phyloP scores from a whole-genome alignment of 2,888 invertebrate species.

The Zhuqinia jingwanae region DNA sequence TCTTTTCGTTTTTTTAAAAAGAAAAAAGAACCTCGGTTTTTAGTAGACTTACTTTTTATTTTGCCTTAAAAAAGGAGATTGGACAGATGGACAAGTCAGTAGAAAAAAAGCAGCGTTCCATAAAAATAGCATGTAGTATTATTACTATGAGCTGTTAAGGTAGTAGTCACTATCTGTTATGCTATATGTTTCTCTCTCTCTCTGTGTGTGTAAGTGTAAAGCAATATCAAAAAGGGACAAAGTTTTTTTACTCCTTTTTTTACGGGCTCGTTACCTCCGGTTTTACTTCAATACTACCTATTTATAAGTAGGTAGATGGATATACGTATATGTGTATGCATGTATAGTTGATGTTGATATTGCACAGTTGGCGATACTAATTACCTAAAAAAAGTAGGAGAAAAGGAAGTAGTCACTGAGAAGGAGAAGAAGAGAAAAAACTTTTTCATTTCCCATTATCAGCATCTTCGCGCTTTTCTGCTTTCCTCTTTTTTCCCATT shows the following conservation, averaged over 20 bases:
- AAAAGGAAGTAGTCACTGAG: neutral
- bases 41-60: neutral
- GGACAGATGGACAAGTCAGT: neutral
- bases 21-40: neutral
- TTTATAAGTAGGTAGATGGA: neutral
- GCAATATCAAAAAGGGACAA: constrained; percentile 34
- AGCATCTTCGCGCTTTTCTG: constrained; percentile 37
- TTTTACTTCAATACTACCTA: constrained; percentile 26
- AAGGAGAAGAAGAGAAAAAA: constrained; percentile 9
- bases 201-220: no score
- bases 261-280: constrained; percentile 44
- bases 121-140: constrained; percentile 4
- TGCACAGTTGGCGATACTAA: constrained; percentile 60
- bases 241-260: constrained; percentile 47
- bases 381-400: constrained; percentile 53
- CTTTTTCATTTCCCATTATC: constrained; percentile 63
- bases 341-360: no score
- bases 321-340: neutral
- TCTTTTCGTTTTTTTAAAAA: neutral
- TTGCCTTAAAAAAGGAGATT: neutral
- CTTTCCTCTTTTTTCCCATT: constrained; percentile 20
- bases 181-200: no score
- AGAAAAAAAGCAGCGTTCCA: neutral
- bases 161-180: neutral
- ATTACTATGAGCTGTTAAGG: neutral